Base-by-base conservation (phyloP, 1,140 invertebrate species). In the Panagrolaimus sp. region DNA sequence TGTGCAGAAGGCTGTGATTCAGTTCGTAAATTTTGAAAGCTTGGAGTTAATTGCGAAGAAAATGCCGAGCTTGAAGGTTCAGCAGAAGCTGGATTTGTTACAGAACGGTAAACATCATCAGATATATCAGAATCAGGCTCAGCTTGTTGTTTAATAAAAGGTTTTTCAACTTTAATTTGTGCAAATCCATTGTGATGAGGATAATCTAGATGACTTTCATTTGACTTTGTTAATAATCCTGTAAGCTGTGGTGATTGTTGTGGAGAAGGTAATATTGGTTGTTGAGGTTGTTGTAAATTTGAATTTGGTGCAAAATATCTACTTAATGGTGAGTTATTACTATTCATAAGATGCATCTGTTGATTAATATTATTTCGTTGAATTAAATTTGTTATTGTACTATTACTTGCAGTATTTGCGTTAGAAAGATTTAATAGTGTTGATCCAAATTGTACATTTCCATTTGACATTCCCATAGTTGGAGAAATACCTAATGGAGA, bases 161-260 rank as follows among this genome's bases (percentile, higher is more conserved):
- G 20, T 25, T 20, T 20, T 57, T 57, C 51, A 20, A 57, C 20
- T 20, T 57, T 57, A 27, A 57, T 27, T 11, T 20, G 51, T n/a
- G 51, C 51, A 57, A 57, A 57, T 25, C 20, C 51, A 57, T 57
- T 57, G 11, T 57, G 51, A 57, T 57, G 20, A n/a, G 51, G 9
- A 57, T 57, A 57, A n/a, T 57, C 51, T 20, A 27, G 11, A 57
- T 20, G 20, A 27, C 13, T 27, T 25, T 57, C 27, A 16, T 57
- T 57, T 25, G 51, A 16, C 27, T 57, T 57, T 8, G 51, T 57
- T 27, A 57, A 25, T 4, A 57, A n/a, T 57, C 51, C 51, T 2
- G n/a, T 20, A 20, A 57, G 11, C 20, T 20, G 20, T 20, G 51
- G 11, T 11, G 51, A 27, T 57, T 57, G 51, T 57, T 57, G 51